Evolutionary conservation across 2,888 invertebrate genomes (phyloP), one percentile per base, ranked within the genome.

Genomic region (Sclerodermus sp.): DNA sequence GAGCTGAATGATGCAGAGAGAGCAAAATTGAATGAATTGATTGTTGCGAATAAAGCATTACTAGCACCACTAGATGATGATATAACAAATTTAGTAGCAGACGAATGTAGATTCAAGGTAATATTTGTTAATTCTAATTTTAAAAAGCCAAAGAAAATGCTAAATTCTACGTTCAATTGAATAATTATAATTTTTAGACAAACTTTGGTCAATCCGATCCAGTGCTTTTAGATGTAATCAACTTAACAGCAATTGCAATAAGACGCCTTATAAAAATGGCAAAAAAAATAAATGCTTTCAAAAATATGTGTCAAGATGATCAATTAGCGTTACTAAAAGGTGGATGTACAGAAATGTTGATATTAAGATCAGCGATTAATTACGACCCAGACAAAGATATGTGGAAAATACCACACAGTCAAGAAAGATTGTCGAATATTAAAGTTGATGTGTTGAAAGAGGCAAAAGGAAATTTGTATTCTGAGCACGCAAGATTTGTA

Each of bases 301-400:
- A 91, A 74, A 90, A 89, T 69, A 89, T 98, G 85, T 93, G 93
- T 71, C 93, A 96, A 70, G 93, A 93, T 66, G 96, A 97, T 78
- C 96, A 97, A 80, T 87, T 93, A 45, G 86, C 88, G 15, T 80
- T 94, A 10, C 78, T 96, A 8, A 96, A 95, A 77, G 95, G 96
- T 0, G 95, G 96, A 1, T 95, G 95, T 71, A 95, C 94, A 42
- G 97, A 98, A 80, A 91, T 98, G 87, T 90, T 98, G 87, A 90
- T 98, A 50, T 83, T 98, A 45, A 83, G 96, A 12, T 95, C 96
- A 59, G 93, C 93, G 0, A 90, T 93, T 82, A 91, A 91, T 41
- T 98, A 95, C 72, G 94, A 96, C 73, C 87, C 88, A 0, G 91
- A 91, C 62, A 86, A 89, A 62, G 89, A 93, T 68, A 89, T 89